These are phyloP conservation scores for Linnaemya tessellans DNA, from an alignment of 2,888 invertebrate genomes.

Conservation along the genomic window DNA sequence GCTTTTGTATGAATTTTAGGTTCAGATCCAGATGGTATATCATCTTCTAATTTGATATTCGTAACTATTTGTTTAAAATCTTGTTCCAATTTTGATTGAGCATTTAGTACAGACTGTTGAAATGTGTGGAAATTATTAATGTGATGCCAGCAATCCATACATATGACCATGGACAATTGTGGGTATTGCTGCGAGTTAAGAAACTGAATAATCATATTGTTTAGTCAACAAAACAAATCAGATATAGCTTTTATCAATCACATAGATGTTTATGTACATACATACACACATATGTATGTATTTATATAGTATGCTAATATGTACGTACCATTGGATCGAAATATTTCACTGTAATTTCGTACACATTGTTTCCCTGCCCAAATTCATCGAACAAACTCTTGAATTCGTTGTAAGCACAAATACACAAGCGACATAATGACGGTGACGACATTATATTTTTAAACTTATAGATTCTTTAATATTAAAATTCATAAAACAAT, in stretches of 20 bases:
- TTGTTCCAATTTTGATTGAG: constrained; percentile 53
- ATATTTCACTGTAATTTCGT: constrained; percentile 67
- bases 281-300: neutral
- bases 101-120: constrained; percentile 55
- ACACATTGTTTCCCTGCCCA: constrained; percentile 61
- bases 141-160: constrained; percentile 65
- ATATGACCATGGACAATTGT: constrained; percentile 57
- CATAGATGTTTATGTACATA: too few species aligned
- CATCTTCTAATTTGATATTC: constrained; percentile 56
- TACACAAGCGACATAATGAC: constrained; percentile 58
- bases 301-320: too few species aligned
- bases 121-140: constrained; percentile 68
- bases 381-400: constrained; percentile 61
- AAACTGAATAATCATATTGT: constrained; percentile 31
- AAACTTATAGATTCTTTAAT: neutral
- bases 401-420: constrained; percentile 36
- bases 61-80: constrained; percentile 39
- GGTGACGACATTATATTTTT: constrained; percentile 42
- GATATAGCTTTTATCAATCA: neutral
- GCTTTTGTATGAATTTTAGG: neutral
- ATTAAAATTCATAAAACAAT: constrained; percentile 20
- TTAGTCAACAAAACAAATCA: neutral
- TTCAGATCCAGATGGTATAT: constrained; percentile 3
- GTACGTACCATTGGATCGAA: constrained; percentile 65
- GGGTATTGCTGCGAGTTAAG: constrained; percentile 61